phyloP scores from a whole-genome alignment of 2,888 invertebrate genomes.

The Ormyrus nitidulus region DNA sequence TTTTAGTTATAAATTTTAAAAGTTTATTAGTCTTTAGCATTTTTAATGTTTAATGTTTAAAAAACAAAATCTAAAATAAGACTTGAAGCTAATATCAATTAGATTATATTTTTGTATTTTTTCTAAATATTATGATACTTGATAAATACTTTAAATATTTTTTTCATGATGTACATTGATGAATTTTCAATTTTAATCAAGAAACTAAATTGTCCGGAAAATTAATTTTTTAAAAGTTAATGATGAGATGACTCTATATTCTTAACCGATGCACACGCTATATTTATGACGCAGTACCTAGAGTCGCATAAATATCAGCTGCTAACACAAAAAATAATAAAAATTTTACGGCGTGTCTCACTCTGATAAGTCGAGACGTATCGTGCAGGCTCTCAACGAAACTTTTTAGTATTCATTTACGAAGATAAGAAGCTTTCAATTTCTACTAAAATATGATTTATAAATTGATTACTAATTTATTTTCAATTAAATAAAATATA shows the following conservation, averaged over 20 bases:
- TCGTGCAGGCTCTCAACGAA: slow-evolving; percentile 1
- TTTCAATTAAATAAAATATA: slow-evolving; percentile 4
- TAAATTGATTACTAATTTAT: not conserved
- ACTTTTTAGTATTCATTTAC: slow-evolving; percentile 7
- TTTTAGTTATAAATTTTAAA: too few relatives aligned
- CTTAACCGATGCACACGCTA: slow-evolving; percentile 22
- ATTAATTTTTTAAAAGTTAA: too few relatives aligned
- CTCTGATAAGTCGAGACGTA: not conserved
- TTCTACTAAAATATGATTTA: slow-evolving; percentile 3
- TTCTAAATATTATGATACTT: too few relatives aligned
- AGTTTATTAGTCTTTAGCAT: too few relatives aligned
- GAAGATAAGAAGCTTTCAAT: slow-evolving; percentile 19
- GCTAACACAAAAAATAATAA: slow-evolving; percentile 22
- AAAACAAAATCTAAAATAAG: not conserved
- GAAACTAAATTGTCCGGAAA: too few relatives aligned
- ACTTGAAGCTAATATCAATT: not conserved
- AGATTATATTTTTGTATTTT: too few relatives aligned
- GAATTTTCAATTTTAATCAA: too few relatives aligned
- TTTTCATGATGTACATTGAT: too few relatives aligned
- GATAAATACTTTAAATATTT: too few relatives aligned
- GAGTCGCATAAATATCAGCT: slow-evolving; percentile 14
- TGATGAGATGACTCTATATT: not conserved
- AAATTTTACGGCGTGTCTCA: not conserved
- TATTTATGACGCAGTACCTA: not conserved
- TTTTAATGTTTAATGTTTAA: too few relatives aligned